Base-by-base conservation (phyloP, 2,888 invertebrate species). In the Tachystola acroxantha region DNA sequence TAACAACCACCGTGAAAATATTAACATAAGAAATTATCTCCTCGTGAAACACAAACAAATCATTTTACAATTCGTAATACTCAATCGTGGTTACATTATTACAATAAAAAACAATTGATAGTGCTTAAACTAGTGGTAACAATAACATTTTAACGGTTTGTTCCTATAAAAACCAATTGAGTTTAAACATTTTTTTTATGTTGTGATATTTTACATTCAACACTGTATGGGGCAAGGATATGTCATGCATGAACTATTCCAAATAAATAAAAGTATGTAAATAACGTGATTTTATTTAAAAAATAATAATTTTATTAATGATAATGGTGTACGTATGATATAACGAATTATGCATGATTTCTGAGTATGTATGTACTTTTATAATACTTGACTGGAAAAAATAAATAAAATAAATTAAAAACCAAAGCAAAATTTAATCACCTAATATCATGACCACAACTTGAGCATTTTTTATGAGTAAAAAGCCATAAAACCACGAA, bases 401-500 rank as follows among this genome's bases (percentile, higher is more conserved):
- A 64, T 64, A 66, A 57, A 62, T 57, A 65, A 70, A 16, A 72
- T 76, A 75, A 76, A 72, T 74, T 65, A 75, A 63, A 74, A 69
- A 53, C 60, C 57, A 61, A 68, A 65, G 58, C 50, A 48, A 71
- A 62, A 55, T 60, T 65, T 64, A 68, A 78, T 71, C 54, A 67
- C 71, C 76, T 81, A 84, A 81, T 81, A 81, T 81, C 80, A 81
- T 76, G 78, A 78, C 66, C 68, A 72, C 64, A 75, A 71, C 65
- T 82, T 86, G 85, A 86, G 85, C 85, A 86, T 85, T 84, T 64
- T n/a, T 61, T 70, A 77, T 82, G 82, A 85, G 84, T 85, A 82
- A 82, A 64, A 72, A 68, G 60, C 64, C 54, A 64, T 58, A 61
- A 66, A 71, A 61, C 53, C 46, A 57, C 45, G 62, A 72, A 61